phyloP scores from a whole-genome alignment of 2,888 invertebrate species.

The Conchocele bisecta region DNA sequence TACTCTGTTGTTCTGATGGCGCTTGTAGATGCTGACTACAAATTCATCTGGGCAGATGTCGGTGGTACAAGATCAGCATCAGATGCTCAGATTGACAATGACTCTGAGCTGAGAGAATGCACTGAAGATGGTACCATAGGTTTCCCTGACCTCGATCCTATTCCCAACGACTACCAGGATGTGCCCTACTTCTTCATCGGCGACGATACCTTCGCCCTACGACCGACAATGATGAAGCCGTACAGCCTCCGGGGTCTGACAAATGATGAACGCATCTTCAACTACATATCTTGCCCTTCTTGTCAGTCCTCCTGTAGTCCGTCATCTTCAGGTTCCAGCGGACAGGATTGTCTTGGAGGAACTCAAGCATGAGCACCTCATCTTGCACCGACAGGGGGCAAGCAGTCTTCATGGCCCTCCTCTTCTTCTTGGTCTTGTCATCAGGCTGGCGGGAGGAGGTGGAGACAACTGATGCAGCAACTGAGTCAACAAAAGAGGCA shows the following conservation, averaged over 20 bases:
- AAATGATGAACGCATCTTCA: constrained; percentile 16
- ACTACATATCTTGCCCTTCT: constrained; percentile 33
- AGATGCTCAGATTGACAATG: constrained; percentile 26
- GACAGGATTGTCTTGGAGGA: constrained; percentile 23
- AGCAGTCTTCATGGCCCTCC: constrained; percentile 28
- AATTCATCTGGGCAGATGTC: too few species aligned
- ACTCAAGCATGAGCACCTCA: constrained; percentile 29
- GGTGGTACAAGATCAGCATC: constrained; percentile 20
- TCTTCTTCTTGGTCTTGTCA: constrained; percentile 4
- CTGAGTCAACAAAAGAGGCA: constrained; percentile 11
- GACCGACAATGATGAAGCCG: constrained; percentile 21
- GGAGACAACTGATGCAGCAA: not conserved
- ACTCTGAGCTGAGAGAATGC: constrained; percentile 36
- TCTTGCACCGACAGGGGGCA: constrained; percentile 18
- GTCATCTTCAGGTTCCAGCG: constrained; percentile 36
- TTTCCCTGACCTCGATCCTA: constrained; percentile 26
- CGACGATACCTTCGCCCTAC: constrained; percentile 33
- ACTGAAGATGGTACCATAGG: constrained; percentile 34
- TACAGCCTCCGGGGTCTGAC: constrained; percentile 19
- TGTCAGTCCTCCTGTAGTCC: constrained; percentile 26
- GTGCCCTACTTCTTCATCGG: constrained; percentile 27
- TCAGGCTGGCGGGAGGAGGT: too few species aligned
- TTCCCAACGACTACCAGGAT: constrained; percentile 37
- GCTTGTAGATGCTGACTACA: too few species aligned
- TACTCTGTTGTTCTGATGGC: too few species aligned